Evolutionary conservation across 2,888 invertebrate species (phyloP).

Genomic region (Dicyrtoma fusca): DNA sequence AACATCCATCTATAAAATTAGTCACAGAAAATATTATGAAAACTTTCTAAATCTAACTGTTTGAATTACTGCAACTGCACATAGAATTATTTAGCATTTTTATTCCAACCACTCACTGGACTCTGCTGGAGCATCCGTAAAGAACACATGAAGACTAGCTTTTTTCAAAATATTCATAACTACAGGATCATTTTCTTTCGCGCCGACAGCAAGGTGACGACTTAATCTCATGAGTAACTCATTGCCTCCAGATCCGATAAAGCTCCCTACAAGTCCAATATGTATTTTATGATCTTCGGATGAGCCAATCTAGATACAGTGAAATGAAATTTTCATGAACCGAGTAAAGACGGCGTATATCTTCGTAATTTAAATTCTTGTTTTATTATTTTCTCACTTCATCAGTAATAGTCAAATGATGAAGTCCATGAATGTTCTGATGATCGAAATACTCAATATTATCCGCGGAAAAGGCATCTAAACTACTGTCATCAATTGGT

Average conservation of each 20-base stretch:
- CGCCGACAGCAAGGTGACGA: conserved; percentile 76
- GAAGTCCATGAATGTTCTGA: conserved; percentile 40
- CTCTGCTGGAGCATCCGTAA: conserved; percentile 19
- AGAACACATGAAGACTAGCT: conserved; percentile 69
- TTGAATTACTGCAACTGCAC: background rate
- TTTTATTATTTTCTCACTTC: conserved; percentile 38
- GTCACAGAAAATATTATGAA: background rate
- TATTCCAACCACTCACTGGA: conserved; percentile 10
- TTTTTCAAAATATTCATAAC: conserved; percentile 70
- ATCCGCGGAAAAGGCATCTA: conserved; percentile 45
- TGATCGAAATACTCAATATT: conserved; percentile 52
- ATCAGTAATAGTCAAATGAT: conserved; percentile 51
- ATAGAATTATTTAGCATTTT: background rate
- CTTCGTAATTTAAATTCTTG: conserved; percentile 15
- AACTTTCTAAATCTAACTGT: background rate
- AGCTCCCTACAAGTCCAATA: conserved; percentile 79
- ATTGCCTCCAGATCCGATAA: conserved; percentile 81
- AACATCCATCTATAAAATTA: background rate
- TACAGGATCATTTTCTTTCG: conserved; percentile 69
- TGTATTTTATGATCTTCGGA: conserved; percentile 82
- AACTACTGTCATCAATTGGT: conserved; percentile 33
- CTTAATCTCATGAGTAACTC: conserved; percentile 82
- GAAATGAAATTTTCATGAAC: conserved; percentile 14
- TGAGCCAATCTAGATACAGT: conserved; percentile 67
- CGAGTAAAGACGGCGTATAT: background rate